These are phyloP conservation scores for Archegozetes longisetosus DNA, from an alignment of 1,140 invertebrate species.

Conservation along the genomic window DNA sequence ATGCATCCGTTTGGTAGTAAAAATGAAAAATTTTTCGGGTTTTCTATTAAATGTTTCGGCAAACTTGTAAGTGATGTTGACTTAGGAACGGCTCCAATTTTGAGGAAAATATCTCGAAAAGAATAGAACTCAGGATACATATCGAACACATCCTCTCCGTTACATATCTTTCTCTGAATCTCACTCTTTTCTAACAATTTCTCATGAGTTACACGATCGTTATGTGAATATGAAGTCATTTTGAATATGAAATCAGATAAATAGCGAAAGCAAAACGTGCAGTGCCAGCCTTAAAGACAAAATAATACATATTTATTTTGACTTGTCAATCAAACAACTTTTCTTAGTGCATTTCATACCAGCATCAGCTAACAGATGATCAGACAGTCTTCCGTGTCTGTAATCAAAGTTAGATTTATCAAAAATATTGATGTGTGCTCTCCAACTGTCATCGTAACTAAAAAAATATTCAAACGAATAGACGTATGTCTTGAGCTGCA, in stretches of 20 bases:
- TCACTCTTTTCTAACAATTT: not conserved
- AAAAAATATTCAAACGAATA: constrained; percentile 13
- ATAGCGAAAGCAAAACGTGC: constrained; percentile 12
- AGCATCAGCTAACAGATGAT: constrained; percentile 2
- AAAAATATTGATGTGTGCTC: not conserved
- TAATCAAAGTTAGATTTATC: not conserved
- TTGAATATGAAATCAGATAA: constrained; percentile 8
- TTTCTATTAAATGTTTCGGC: not conserved
- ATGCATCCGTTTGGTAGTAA: constrained; percentile 4
- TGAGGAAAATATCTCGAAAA: not conserved
- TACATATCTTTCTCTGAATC: constrained; percentile 9
- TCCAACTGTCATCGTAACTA: not conserved
- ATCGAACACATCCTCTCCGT: constrained; percentile 1
- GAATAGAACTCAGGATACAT: constrained; percentile 11
- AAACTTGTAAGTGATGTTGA: not conserved
- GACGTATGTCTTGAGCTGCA: constrained; percentile 9
- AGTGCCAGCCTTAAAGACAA: constrained; percentile 24
- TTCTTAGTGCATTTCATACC: not conserved
- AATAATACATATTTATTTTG: not conserved
- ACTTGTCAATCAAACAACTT: not conserved
- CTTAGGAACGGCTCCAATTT: constrained; percentile 2
- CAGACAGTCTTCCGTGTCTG: not conserved
- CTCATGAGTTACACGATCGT: not conserved
- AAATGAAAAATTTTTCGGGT: not conserved
- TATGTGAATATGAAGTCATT: constrained; percentile 13